Percentiles rank a stretch among this genome's conserved stretches.
Evolutionary conservation across 1,140 invertebrate species (phyloP).

Genomic region (Drosophila parvula): DNA sequence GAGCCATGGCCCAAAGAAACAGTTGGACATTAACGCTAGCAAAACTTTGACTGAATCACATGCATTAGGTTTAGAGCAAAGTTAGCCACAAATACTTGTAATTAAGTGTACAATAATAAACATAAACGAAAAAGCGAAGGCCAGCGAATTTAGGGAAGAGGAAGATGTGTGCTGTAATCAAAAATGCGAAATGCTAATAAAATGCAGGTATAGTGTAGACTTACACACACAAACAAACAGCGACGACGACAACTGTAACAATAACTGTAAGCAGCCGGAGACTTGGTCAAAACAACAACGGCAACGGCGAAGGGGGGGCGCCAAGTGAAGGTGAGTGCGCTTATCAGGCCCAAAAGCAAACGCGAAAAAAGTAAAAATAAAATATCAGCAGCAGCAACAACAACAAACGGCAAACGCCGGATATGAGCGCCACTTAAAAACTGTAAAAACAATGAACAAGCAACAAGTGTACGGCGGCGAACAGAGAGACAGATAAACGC

Average conservation of each 20-base stretch:
- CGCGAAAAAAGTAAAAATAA: constrained; percentile 42
- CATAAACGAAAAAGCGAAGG: constrained; percentile 18
- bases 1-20: constrained; percentile 42
- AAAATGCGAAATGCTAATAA: constrained; percentile 53
- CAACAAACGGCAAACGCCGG: constrained; percentile 71
- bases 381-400: constrained; percentile 23
- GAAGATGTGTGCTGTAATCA: constrained; percentile 21
- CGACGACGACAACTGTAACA: constrained; percentile 37
- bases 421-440: constrained; percentile 82
- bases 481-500: constrained; percentile 9
- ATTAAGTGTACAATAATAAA: constrained; percentile 16
- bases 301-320: constrained; percentile 20
- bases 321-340: constrained; percentile 47
- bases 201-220: constrained; percentile 36
- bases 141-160: constrained; percentile 10
- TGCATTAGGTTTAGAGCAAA: constrained; percentile 13
- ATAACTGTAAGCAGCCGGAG: constrained; percentile 23
- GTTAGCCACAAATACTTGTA: constrained; percentile 5
- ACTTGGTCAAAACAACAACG: constrained; percentile 19
- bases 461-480: constrained; percentile 64
- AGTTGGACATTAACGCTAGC: constrained; percentile 40
- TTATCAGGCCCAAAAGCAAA: constrained; percentile 55
- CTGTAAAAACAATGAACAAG: constrained; percentile 77
- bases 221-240: background rate
- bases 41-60: constrained; percentile 36